phyloP scores from a whole-genome alignment of 2,888 invertebrate genomes.

The Watsonalla binaria region DNA sequence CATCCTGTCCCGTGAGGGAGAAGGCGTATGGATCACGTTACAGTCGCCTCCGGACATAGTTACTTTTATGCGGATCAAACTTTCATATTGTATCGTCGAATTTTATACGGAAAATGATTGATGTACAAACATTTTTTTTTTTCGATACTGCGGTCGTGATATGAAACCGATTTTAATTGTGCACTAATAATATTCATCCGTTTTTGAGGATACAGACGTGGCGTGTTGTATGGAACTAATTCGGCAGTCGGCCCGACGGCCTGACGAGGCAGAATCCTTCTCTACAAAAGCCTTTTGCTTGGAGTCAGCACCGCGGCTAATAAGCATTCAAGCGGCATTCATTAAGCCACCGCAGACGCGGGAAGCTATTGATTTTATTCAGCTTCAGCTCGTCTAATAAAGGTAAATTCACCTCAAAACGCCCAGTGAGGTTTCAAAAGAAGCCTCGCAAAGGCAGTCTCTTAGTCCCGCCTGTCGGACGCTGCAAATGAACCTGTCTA shows the following conservation, averaged over 20 bases:
- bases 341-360: constrained; percentile 51
- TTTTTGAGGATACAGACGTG: constrained; percentile 18
- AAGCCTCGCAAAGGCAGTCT: constrained; percentile 41
- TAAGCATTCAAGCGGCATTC: constrained; percentile 61
- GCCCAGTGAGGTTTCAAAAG: constrained; percentile 45
- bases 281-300: constrained; percentile 44
- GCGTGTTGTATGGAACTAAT: constrained; percentile 39
- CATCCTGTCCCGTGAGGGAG: no score
- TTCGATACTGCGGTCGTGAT: constrained; percentile 9
- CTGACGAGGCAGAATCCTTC: constrained; percentile 49
- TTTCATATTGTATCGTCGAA: no score
- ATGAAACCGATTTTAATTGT: constrained; percentile 31
- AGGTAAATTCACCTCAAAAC: constrained; percentile 56
- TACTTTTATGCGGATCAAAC: no score
- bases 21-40: no score
- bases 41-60: no score
- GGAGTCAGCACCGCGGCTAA: constrained; percentile 51
- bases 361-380: constrained; percentile 63
- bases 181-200: constrained; percentile 25
- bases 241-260: constrained; percentile 34
- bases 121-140: no score
- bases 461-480: constrained; percentile 42
- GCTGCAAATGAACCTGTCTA: constrained; percentile 44
- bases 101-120: constrained; percentile 2
- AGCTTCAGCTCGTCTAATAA: constrained; percentile 55